Percentiles rank a stretch among this genome's conserved stretches.
phyloP scores from a whole-genome alignment of 2,888 invertebrate genomes.

The Tethea ocularis region DNA sequence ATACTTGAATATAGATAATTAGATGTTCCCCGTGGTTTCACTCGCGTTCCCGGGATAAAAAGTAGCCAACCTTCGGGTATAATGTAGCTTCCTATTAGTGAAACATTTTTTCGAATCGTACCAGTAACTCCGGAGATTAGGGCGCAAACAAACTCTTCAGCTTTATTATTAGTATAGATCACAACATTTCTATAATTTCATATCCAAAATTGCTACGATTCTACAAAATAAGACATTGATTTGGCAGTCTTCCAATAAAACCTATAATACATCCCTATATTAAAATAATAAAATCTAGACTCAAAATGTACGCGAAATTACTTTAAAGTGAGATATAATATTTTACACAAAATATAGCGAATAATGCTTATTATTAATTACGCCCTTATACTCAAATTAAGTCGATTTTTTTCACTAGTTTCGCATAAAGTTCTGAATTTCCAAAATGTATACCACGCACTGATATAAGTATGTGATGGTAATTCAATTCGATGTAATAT shows the following conservation, averaged over 20 bases:
- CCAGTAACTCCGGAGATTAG: too few species aligned
- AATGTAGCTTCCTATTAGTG: too few species aligned
- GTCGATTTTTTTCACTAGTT: too few species aligned
- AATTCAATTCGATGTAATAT: background rate
- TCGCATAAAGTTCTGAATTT: too few species aligned
- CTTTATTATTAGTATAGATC: too few species aligned
- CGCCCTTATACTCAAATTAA: too few species aligned
- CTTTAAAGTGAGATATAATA: background rate
- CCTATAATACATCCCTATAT: background rate
- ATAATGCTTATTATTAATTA: too few species aligned
- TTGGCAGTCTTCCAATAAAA: background rate
- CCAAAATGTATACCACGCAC: background rate
- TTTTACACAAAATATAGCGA: background rate
- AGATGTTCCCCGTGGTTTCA: too few species aligned
- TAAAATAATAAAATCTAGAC: background rate
- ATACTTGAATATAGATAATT: background rate
- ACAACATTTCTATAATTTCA: background rate
- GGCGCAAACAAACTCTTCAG: too few species aligned
- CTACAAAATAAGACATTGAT: background rate
- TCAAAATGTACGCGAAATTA: background rate
- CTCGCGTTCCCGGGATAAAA: too few species aligned
- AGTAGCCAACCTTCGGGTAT: too few species aligned
- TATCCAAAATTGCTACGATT: background rate
- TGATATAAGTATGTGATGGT: background rate
- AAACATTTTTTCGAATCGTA: too few species aligned